Base-by-base conservation (phyloP, 2,797 vertebrate genomes). In the Valencia hispanica region DNA sequence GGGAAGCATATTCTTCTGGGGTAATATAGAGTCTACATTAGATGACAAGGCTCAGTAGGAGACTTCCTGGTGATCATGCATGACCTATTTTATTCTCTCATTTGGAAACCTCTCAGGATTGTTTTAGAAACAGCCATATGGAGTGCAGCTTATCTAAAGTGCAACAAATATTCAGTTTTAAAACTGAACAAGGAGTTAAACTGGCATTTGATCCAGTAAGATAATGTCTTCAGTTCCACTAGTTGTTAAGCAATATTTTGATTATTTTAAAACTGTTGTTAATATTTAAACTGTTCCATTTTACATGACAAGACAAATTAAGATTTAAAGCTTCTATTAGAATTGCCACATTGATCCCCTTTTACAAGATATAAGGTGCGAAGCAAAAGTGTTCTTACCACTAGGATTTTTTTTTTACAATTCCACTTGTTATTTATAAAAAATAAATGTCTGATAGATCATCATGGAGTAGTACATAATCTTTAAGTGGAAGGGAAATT, bases 1-100 rank as follows among this genome's bases (percentile, higher is more conserved):
- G 63, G 18, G 43, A 65, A 3, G 12, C 27, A 5, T 73, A 59
- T 55, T 77, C 70, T 47, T 65, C 27, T 50, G 0, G 18, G 4
- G n/a, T 70, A 70, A 63, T 70, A 69, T 70, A 5, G 8, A 70
- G 9, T 71, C n/a, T 65, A 30, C 63, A 70, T 81, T 55, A 41
- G 25, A 18, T 65, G 66, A 73, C 70, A 74, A 39, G 39, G 32
- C 15, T 2, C 45, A 70, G 61, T n/a, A 30, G 61, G 78, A 22
- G 32, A 72, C 3, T 0, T 79, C 32, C 30, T 73, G 10, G n/a
- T 72, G n/a, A 80, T 59, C 30, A 66, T 79, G 47, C 43, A 47
- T 57, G 63, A 27, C 0, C 72, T 43, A 61, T n/a, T 71, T 57
- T 57, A 22, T 82, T 75, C 32, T 45, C 22, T 50, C 25, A 45